These are phyloP conservation scores for Pteropus rufus DNA, from an alignment of 2,797 vertebrate genomes.

Conservation along the genomic window DNA sequence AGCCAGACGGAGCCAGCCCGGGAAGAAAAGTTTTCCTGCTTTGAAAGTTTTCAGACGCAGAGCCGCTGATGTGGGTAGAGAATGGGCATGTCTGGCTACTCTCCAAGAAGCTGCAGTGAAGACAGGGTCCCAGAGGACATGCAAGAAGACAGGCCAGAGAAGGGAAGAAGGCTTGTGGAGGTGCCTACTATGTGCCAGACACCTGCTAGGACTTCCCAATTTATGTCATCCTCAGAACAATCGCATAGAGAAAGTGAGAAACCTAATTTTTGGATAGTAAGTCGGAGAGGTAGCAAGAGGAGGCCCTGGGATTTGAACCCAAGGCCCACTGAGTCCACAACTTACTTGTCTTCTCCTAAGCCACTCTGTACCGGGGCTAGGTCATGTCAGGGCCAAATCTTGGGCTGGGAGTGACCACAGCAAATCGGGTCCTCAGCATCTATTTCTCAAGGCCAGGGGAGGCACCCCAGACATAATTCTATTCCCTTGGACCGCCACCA, in stretches of 20 bases:
- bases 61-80: conserved; percentile 56
- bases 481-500: neutral
- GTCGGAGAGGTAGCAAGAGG: neutral
- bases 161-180: neutral
- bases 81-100: neutral
- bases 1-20: conserved; percentile 59
- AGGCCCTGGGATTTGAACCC: neutral
- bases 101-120: neutral
- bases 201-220: neutral
- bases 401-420: neutral
- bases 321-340: fast-evolving
- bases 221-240: neutral
- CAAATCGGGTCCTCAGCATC: neutral
- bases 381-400: neutral
- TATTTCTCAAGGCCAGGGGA: neutral
- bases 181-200: neutral
- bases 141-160: neutral
- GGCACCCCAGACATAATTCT: too few relatives aligned
- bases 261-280: neutral
- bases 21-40: conserved; percentile 78
- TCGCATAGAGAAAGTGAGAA: neutral
- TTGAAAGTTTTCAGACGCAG: conserved; percentile 82
- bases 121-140: neutral
- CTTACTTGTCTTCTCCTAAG: neutral
- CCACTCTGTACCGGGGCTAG: neutral